A percentile compares a stretch with the other conserved stretches of the same genome.
Evolutionary conservation across 2,113 vertebrate species (phyloP).

Genomic region (Aramus guarauna): DNA sequence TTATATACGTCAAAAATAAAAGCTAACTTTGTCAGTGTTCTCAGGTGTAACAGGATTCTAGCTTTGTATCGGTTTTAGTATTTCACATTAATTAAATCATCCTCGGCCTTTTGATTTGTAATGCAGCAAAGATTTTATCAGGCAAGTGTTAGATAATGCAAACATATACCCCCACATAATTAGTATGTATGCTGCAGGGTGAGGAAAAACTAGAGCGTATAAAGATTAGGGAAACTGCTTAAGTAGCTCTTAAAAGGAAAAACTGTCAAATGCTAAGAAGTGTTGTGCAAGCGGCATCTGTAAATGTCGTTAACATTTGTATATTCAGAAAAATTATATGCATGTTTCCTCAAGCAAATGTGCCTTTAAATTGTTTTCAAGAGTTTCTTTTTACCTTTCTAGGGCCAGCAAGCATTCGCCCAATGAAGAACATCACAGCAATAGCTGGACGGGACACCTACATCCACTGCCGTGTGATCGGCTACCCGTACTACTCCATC

Average conservation of each 20-base stretch:
- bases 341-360: background rate
- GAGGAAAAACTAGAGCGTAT: constrained; percentile 39
- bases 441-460: constrained; percentile 95
- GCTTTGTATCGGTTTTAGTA: background rate
- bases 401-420: constrained; percentile 96
- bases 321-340: background rate
- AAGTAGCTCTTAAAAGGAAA: constrained; percentile 28
- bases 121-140: constrained; percentile 24
- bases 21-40: background rate
- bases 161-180: background rate
- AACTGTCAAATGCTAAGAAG: background rate
- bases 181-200: constrained; percentile 21
- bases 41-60: background rate
- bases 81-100: constrained; percentile 30
- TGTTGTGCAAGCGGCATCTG: background rate
- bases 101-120: constrained; percentile 28
- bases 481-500: constrained; percentile 98
- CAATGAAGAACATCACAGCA: constrained; percentile 98
- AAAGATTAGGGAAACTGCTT: constrained; percentile 23
- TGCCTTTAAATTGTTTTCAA: constrained; percentile 72
- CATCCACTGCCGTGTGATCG: constrained; percentile 96
- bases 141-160: background rate
- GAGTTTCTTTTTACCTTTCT: constrained; percentile 70
- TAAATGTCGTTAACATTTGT: background rate
- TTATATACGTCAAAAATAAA: background rate